Evolutionary conservation across 2,113 vertebrate genomes (phyloP), one percentile per base, ranked within the genome.

Genomic region (Fregetta grallaria): DNA sequence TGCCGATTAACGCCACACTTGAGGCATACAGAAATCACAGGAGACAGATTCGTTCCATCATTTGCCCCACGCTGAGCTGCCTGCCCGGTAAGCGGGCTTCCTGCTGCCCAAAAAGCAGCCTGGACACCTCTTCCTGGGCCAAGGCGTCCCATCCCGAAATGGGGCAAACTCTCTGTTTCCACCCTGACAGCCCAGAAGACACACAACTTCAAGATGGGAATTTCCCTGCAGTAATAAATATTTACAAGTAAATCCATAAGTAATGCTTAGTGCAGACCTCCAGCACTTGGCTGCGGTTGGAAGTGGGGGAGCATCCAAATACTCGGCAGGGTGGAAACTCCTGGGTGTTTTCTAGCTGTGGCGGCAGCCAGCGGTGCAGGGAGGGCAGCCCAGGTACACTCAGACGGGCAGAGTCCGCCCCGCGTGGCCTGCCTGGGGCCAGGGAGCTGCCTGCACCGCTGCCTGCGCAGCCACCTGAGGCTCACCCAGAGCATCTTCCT

Each of bases 151-250:
- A 0, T 30, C 25, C 56, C 1, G 3, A 82, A 52, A 53, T 1
- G 44, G 82, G 62, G 7, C 47, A 78, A 88, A 15, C 32, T 23
- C 73, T 65, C 59, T 0, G 1, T 30, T 90, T 55, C n/a, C 71
- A 59, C 47, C 66, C 66, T 8, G n/a, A 2, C 4, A 65, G 73
- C 84, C 77, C 72, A 17, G 72, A 72, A 56, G 22, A 9, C 44
- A 11, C 21, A 2, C 29, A 42, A 66, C 93, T 73, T 44, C 5
- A 5, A 62, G 73, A 63, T 0, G 9, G 84, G 87, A 93, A 81
- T 74, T 84, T 96, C 95, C 92, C 94, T 49, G 92, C 90, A 87
- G 90, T 18, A 68, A 86, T 87, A 25, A 92, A 89, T 94, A 84
- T 84, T 94, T 20, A 94, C 66, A 73, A 95, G 42, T 15, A 77